Evolutionary conservation across 1,140 invertebrate genomes (phyloP), one percentile per base, ranked within the genome.

Genomic region (Leptinotarsa defecta): DNA sequence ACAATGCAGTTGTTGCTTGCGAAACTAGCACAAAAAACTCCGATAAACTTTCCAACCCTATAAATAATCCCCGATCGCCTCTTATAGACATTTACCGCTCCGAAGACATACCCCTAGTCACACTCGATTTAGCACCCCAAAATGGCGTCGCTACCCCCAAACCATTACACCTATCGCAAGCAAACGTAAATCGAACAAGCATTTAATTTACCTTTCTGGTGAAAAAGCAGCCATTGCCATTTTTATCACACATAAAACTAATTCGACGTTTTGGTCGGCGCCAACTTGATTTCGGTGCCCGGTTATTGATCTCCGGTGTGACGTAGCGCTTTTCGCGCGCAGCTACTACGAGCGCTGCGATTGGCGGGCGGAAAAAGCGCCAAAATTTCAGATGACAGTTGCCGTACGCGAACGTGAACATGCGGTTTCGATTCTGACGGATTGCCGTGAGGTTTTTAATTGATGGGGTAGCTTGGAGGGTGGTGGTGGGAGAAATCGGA

Each of bases 231-330:
- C 90, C 90, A 81, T 89, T 89, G 82, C 89, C 89, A 87, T 89
- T 89, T 87, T 88, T 90, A 87, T 91, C 89, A 83, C 89, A 91
- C 90, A 91, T 91, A 88, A 91, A 73, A 91, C 88, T 82, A 81
- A 84, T 86, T 86, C 80, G 84, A 85, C 87, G 86, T 86, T 84
- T 87, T 86, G 82, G 83, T 57, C 52, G 80, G 79, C 83, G 81
- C 79, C 81, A 77, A 80, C 83, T 83, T 83, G 81, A 82, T 82
- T 77, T 83, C 75, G 77, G 76, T 82, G 76, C 79, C 81, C 75
- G 74, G 73, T 73, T 84, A 84, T 84, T 83, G 83, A 84, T 84
- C 81, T 80, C 76, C 80, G 81, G 84, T 84, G 84, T 84, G 78
- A 79, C 65, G 63, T 69, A 77, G 71, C 71, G 69, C 73, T 61